Evolutionary conservation across 37 sponge, comb jelly and placozoan genomes (phyloP).

Genomic region (Agelas oroides): DNA sequence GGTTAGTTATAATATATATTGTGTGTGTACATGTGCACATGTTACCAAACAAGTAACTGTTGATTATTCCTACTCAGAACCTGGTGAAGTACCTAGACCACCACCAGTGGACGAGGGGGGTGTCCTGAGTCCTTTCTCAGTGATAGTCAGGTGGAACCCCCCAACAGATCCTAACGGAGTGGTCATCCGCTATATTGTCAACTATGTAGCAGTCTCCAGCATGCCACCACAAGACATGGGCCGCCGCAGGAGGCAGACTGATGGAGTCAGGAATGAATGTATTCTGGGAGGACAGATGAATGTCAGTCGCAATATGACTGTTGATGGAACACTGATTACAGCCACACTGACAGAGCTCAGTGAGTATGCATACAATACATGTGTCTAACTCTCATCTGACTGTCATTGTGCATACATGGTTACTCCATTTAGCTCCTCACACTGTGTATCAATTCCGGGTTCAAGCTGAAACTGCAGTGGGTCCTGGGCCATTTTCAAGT

Average conservation of each 20-base stretch:
- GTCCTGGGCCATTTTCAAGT: constrained; percentile 31
- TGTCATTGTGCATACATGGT: not conserved
- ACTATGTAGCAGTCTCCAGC: constrained; percentile 16
- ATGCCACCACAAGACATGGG: not conserved
- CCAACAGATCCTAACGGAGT: constrained; percentile 34
- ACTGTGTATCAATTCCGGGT: constrained; percentile 41
- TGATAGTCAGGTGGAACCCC: constrained; percentile 1
- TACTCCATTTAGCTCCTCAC: constrained; percentile 38
- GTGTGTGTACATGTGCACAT: too few relatives aligned
- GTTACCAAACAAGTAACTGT: too few relatives aligned
- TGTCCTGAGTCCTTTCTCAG: too few relatives aligned
- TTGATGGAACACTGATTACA: constrained; percentile 33
- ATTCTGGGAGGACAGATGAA: constrained; percentile 26
- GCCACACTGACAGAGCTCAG: constrained; percentile 18
- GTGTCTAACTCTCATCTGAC: too few relatives aligned
- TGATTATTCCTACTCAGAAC: not conserved
- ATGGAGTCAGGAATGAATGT: constrained; percentile 7
- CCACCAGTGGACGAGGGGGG: not conserved
- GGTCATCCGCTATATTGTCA: constrained; percentile 26
- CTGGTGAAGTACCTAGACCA: not conserved
- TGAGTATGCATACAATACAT: too few relatives aligned
- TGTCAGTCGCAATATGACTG: constrained; percentile 17
- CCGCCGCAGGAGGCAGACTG: constrained; percentile 28
- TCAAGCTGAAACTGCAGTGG: constrained; percentile 20
- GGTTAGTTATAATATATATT: not conserved